A percentile compares a stretch with the other conserved stretches of the same genome.
These are phyloP conservation scores for Mimas tiliae DNA, from an alignment of 2,888 invertebrate species.

Conservation along the genomic window DNA sequence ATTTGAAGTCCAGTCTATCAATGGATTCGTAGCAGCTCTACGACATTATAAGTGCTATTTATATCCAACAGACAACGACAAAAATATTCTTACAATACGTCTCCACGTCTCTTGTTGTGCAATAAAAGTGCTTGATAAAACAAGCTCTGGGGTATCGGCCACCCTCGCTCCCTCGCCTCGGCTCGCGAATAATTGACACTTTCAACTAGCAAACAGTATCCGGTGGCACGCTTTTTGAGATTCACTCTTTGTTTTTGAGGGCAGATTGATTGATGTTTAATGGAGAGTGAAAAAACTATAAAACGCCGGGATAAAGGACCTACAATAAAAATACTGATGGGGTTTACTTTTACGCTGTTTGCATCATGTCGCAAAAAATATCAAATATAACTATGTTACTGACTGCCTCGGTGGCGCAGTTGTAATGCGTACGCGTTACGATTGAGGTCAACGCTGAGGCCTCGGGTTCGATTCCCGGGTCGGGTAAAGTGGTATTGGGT, in stretches of 20 bases:
- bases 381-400: no score
- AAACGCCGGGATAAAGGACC: no score
- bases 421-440: no score
- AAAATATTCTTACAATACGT: not conserved
- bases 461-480: no score
- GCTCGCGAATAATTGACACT: conserved; percentile 22
- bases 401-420: no score
- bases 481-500: no score
- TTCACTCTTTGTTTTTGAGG: conserved; percentile 13
- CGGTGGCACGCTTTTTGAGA: conserved; percentile 14
- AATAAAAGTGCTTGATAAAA: conserved; percentile 15
- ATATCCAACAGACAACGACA: no score
- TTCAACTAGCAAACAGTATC: conserved; percentile 21
- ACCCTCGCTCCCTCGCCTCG: not conserved
- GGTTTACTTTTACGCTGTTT: not conserved
- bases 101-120: not conserved
- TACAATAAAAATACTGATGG: not conserved
- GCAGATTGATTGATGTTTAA: conserved; percentile 13
- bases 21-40: no score
- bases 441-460: no score
- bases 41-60: no score
- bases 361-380: not conserved
- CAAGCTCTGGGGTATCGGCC: conserved; percentile 6
- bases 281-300: conserved; percentile 15
- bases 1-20: no score